Conservation (phyloP, 2,888 invertebrate species). For the Argyresthia albistria region DNA sequence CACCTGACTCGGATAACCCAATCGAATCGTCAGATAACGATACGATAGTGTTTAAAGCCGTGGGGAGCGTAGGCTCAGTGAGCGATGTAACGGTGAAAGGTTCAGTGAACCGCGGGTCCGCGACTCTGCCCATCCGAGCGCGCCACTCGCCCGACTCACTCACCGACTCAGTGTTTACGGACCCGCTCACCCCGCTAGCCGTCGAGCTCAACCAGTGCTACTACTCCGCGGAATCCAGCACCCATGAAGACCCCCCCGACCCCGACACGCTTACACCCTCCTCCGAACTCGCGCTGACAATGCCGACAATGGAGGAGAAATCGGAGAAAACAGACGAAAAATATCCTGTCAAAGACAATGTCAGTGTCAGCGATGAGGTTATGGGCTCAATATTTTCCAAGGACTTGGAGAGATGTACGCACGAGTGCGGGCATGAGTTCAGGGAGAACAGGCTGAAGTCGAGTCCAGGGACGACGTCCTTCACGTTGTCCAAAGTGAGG, state of each 20-base stretch:
- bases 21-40: constrained; percentile 62
- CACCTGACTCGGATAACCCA: constrained; percentile 61
- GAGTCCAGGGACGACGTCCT: constrained; percentile 59
- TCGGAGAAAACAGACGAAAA: too few species aligned
- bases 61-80: constrained; percentile 29
- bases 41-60: constrained; percentile 33
- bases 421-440: constrained; percentile 59
- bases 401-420: constrained; percentile 30
- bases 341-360: constrained; percentile 29
- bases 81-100: constrained; percentile 58
- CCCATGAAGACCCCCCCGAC: constrained; percentile 47
- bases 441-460: constrained; percentile 57
- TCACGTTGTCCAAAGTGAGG: constrained; percentile 73
- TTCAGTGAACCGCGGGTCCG: constrained; percentile 62
- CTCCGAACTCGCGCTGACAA: constrained; percentile 15
- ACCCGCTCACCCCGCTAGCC: constrained; percentile 76
- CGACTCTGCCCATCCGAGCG: constrained; percentile 7
- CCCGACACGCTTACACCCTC: constrained; percentile 40
- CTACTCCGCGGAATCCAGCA: constrained; percentile 72
- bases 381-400: constrained; percentile 55
- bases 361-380: constrained; percentile 45
- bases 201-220: constrained; percentile 77
- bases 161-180: constrained; percentile 82
- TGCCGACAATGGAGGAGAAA: constrained; percentile 27
- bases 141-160: constrained; percentile 69